Conservation (phyloP, 2,797 vertebrate genomes). For the Megaceryle alcyon region DNA sequence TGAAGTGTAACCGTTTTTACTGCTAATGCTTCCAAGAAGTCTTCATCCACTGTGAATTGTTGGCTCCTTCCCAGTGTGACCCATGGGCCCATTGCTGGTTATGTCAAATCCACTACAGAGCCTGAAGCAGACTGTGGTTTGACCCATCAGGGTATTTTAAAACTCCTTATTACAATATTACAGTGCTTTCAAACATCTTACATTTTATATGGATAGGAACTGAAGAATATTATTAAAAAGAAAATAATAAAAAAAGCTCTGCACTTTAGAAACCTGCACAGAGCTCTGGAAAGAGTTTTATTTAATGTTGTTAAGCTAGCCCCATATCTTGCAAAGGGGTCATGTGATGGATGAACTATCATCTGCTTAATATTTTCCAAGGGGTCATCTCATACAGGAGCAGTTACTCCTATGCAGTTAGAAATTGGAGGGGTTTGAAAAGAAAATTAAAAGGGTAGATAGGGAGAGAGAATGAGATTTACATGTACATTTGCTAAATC, state of each 20-base stretch:
- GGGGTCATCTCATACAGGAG: background rate
- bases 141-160: background rate
- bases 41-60: background rate
- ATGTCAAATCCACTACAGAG: background rate
- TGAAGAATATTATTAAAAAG: background rate
- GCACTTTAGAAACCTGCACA: background rate
- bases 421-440: background rate
- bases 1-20: background rate
- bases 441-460: background rate
- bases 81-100: background rate
- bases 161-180: background rate
- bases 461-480: background rate
- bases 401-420: background rate
- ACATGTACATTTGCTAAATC: background rate
- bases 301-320: background rate
- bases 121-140: background rate
- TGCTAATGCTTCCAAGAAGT: background rate
- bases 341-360: accelerated
- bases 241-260: background rate
- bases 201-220: background rate
- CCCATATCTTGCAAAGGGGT: background rate
- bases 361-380: background rate
- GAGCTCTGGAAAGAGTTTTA: background rate
- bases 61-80: background rate
- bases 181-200: background rate